Base-by-base conservation (phyloP, 2,113 vertebrate genomes). In the Crotalus horridus region DNA sequence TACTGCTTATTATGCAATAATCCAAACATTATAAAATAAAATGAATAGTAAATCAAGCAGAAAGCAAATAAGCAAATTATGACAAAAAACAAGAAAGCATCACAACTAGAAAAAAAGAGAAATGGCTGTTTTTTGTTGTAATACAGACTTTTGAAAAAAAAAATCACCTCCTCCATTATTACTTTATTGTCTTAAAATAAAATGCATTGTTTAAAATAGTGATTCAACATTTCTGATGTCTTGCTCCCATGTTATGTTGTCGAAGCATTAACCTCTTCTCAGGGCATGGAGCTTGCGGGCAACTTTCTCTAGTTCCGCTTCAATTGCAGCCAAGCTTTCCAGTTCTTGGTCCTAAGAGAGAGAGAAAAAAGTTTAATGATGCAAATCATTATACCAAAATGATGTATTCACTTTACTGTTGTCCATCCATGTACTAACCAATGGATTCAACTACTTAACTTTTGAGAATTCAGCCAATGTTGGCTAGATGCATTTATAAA, bases 231-330 rank as follows among this genome's bases (percentile, higher is more conserved):
- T 26, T 20, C 0, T 23, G 64, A 90, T 93, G 93, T 24, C 54
- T 55, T 0, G 6, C 8, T 55, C 0, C 0, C 0, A 0, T 26
- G 23, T 0, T 0, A 6, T 24, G n/a, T 29, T 0, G n/a, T 0
- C 0, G 39, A 0, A 24, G 12, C 24, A 55, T 98, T 97, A 98
- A 92, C 97, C 97, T 92, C 94, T 97, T 92, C 98, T 97, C 95
- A 99, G 97, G 29, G 98, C 97, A 0, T 99, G 99, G 91, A 99
- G 98, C 96, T 98, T 99, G 96, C 98, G 98, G 90, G 98, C 98
- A 6, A 99, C 98, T 0, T 97, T 98, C 96, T 99, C 98, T 58
- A 99, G 98, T 97, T 99, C 99, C 0, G 98, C 98, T 97, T 99
- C 98, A 0, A 99, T 99, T 96, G 98, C 97, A 0, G 98, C 98